phyloP scores from a whole-genome alignment of 1,140 invertebrate species.

The Leptestheria dahalacensis region DNA sequence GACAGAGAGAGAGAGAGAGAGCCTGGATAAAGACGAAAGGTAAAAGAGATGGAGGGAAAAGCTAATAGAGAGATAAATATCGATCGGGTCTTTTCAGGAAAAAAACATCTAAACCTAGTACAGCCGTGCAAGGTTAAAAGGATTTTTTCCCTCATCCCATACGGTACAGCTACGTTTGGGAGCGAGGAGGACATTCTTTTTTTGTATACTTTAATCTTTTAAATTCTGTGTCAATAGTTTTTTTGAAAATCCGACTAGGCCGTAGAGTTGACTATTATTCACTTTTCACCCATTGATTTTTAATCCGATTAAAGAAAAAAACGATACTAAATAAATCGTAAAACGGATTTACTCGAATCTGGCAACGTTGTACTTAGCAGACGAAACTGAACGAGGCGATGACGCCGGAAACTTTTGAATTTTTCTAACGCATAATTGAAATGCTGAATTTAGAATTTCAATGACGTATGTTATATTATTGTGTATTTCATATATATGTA shows the following conservation, averaged over 20 bases:
- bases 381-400: not conserved
- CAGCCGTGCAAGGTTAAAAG: not conserved
- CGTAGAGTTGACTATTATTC: not conserved
- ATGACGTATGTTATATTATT: no score
- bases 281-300: not conserved
- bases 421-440: no score
- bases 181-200: no score
- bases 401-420: no score
- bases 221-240: no score
- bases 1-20: no score
- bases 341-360: not conserved
- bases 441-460: no score
- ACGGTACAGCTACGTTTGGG: not conserved
- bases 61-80: not conserved
- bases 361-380: not conserved
- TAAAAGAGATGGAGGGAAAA: no score
- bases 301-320: not conserved
- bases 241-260: no score
- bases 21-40: no score
- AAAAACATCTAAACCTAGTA: not conserved
- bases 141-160: not conserved
- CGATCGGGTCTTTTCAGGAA: not conserved
- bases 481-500: no score
- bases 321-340: not conserved
- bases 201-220: no score